These are phyloP conservation scores for Aurelia aurita complex sp. Pacific DNA, from an alignment of 30 jellyfish, hydroid and myxozoan genomes.

Conservation along the genomic window DNA sequence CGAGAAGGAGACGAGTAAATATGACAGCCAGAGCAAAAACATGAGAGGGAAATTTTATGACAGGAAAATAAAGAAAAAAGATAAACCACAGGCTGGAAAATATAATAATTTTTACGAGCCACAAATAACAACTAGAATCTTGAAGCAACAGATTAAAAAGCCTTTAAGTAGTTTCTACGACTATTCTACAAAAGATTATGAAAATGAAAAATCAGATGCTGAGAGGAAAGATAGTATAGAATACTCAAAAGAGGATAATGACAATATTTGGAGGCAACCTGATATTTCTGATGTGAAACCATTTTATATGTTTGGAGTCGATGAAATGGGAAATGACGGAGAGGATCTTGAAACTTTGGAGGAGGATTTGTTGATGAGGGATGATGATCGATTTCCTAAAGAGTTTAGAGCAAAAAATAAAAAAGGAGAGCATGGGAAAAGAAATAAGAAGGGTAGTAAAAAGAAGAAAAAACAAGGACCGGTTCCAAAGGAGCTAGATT, in stretches of 20 bases:
- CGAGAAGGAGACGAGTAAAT: neutral
- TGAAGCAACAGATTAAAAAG: no score
- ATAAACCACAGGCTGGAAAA: neutral
- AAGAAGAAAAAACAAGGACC: constrained; percentile 36
- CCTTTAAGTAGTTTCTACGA: no score
- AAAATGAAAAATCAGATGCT: no score
- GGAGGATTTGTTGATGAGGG: constrained; percentile 27
- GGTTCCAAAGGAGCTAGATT: constrained; percentile 81
- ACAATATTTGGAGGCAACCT: constrained; percentile 17
- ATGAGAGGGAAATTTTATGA: neutral
- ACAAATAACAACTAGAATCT: neutral
- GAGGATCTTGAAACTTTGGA: constrained; percentile 23
- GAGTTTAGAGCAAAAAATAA: constrained; percentile 10
- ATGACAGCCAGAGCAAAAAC: neutral
- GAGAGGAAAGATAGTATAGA: no score
- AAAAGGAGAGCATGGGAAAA: neutral
- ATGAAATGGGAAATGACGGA: constrained; percentile 44
- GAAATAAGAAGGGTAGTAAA: neutral
- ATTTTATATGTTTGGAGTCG: constrained; percentile 33
- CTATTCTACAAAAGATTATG: no score
- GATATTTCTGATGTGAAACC: neutral
- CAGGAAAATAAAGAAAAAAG: neutral
- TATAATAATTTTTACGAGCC: neutral
- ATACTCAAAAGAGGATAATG: no score
- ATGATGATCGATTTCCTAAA: constrained; percentile 17